phyloP scores from a whole-genome alignment of 1,140 invertebrate genomes.

The Euglossa dilemma region DNA sequence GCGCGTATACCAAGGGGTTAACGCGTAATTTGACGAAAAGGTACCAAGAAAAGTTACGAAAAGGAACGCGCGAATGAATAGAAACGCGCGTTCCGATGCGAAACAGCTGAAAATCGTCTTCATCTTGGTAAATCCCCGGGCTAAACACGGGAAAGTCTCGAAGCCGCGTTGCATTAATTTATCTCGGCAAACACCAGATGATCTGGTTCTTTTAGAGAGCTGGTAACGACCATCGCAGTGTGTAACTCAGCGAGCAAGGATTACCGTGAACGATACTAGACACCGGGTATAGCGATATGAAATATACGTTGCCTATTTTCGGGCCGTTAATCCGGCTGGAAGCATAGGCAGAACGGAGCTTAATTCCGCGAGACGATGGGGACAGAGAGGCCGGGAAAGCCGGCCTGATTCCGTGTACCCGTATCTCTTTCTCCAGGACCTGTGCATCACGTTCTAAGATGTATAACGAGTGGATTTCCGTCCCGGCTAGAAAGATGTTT shows the following conservation, averaged over 20 bases:
- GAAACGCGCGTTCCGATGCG: not conserved
- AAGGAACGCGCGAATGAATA: too few relatives aligned
- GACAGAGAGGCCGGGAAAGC: not conserved
- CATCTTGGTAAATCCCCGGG: not conserved
- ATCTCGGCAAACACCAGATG: not conserved
- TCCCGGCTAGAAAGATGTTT: constrained; percentile 49
- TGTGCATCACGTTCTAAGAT: constrained; percentile 40
- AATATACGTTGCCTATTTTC: constrained; percentile 26
- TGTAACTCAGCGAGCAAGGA: not conserved
- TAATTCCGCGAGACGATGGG: constrained; percentile 1
- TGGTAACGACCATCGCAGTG: too few relatives aligned
- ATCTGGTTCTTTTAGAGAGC: not conserved
- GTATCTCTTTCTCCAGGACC: constrained; percentile 4
- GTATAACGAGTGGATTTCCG: constrained; percentile 56
- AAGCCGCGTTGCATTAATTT: not conserved
- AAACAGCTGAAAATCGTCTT: not conserved
- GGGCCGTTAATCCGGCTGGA: constrained; percentile 5
- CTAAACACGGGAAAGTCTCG: not conserved
- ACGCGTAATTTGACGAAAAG: too few relatives aligned
- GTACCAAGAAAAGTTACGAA: too few relatives aligned
- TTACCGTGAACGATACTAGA: not conserved
- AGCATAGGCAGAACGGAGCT: not conserved
- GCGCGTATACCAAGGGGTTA: too few relatives aligned
- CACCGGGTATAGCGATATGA: constrained; percentile 1
- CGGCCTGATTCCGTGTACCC: not conserved